Base-by-base conservation (phyloP, 2,797 vertebrate species). In the Chelmon rostratus region DNA sequence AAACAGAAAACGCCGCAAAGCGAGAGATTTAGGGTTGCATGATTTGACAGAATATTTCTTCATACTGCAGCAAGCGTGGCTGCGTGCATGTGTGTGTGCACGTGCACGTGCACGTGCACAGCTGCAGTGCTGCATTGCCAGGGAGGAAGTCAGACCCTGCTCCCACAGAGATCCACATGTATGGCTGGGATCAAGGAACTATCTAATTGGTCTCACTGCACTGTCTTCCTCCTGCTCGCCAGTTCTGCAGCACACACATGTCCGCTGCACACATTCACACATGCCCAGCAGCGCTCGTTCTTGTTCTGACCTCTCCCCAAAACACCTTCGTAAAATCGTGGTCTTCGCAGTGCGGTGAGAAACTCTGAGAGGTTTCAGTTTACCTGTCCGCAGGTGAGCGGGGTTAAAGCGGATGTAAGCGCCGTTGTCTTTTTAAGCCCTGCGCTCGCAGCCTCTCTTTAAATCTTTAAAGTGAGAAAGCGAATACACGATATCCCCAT, bases 141-240 rank as follows among this genome's bases (percentile, higher is more conserved):
- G 63, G 66, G 35, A 71, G 70, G 54, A 79, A 79, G 77, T 71
- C 25, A 73, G 75, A 76, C 65, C 81, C 61, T 19, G 53, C 68
- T 87, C 76, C 70, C 74, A 44, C 38, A 73, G 58, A 78, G 74
- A 82, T 65, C 53, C 69, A 64, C 72, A 11, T 28, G 58, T 46
- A 33, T 25, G 78, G 77, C 73, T 37, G 66, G 86, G 88, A 88
- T 82, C 84, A 79, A 72, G 73, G 72, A 82, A 63, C 59, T 37
- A 50, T 23, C 75, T 91, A 91, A 92, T 90, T 91, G 89, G 88
- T 89, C 88, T 90, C 87, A 67, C 50, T 82, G 84, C 78, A 61
- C 66, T 19, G 56, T 68, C 59, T 80, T 80, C 47, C 67, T 72
- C 40, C 57, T 40, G 33, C 63, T 73, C 57, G 23, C 28, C 4